Conservation (phyloP, 2,888 invertebrate species). For the Ashinkailepas kermadecensis region DNA sequence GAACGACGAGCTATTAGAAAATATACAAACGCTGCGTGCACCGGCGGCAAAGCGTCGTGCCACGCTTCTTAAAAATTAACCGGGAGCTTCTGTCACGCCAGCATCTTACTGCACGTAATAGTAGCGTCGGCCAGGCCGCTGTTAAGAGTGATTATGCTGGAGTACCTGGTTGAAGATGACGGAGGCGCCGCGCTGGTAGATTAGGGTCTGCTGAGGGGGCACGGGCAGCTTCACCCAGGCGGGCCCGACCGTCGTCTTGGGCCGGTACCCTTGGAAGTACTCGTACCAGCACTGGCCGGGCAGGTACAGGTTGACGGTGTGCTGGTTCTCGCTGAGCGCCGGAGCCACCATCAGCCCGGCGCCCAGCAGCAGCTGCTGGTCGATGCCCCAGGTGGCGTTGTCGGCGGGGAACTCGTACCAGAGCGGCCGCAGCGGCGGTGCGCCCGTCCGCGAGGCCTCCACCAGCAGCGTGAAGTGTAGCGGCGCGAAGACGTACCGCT, state of each 20-base stretch:
- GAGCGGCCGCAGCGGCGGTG: constrained; percentile 24
- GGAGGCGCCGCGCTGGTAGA: background rate
- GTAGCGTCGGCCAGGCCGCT: too few relatives aligned
- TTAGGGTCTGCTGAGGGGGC: background rate
- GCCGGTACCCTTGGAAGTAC: constrained; percentile 7
- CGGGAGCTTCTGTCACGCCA: too few relatives aligned
- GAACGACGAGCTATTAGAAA: too few relatives aligned
- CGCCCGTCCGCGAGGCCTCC: constrained; percentile 8
- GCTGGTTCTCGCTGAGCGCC: background rate
- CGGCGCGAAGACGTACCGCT: constrained; percentile 24
- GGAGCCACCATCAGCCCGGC: background rate
- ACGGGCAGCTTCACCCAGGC: constrained; percentile 1
- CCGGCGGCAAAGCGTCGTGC: too few relatives aligned
- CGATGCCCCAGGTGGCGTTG: constrained; percentile 9
- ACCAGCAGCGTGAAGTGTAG: constrained; percentile 20
- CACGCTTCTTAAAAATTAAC: too few relatives aligned
- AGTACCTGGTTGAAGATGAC: constrained; percentile 6
- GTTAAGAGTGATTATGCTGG: too few relatives aligned
- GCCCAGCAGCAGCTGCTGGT: constrained; percentile 14
- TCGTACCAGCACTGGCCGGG: constrained; percentile 15
- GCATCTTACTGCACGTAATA: too few relatives aligned
- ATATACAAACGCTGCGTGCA: too few relatives aligned
- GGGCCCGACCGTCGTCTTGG: background rate
- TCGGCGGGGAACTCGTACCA: constrained; percentile 27
- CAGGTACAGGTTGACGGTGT: background rate